These are phyloP conservation scores for Calosoma granatense DNA, from an alignment of 1,140 invertebrate genomes.

Conservation along the genomic window DNA sequence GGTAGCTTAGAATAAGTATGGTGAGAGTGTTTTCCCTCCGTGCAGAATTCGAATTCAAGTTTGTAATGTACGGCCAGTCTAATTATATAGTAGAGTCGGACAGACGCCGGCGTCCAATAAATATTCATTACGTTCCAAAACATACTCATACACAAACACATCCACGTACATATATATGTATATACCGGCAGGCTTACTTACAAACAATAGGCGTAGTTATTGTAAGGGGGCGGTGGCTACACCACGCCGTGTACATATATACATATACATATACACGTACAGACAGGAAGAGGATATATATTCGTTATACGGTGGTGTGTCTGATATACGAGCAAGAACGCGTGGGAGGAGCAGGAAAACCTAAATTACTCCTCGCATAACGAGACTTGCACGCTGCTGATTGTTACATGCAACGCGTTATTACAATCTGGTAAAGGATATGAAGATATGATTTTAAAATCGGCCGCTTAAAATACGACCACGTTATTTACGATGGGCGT, in stretches of 20 bases:
- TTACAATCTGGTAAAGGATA: background rate
- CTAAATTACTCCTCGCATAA: background rate
- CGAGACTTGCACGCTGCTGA: background rate
- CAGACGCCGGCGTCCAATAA: background rate
- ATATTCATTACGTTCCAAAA: slow-evolving; percentile 10
- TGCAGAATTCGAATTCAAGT: slow-evolving; percentile 7
- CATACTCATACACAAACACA: background rate
- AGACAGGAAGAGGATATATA: background rate
- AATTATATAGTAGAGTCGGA: background rate
- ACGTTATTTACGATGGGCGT: background rate
- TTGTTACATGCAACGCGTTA: background rate
- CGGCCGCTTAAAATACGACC: background rate
- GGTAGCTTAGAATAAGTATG: no score
- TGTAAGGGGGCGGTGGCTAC: no score
- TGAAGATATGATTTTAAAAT: background rate
- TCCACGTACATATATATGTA: background rate
- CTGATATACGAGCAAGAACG: background rate
- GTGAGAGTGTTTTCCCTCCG: background rate
- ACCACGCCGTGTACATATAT: no score
- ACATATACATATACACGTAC: no score
- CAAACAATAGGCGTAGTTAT: no score
- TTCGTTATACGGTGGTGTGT: background rate
- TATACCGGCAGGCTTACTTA: no score
- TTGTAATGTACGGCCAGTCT: slow-evolving; percentile 2
- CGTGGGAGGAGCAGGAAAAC: background rate